Conservation (phyloP, 2,888 invertebrate species). For the Drosophila emarginata region DNA sequence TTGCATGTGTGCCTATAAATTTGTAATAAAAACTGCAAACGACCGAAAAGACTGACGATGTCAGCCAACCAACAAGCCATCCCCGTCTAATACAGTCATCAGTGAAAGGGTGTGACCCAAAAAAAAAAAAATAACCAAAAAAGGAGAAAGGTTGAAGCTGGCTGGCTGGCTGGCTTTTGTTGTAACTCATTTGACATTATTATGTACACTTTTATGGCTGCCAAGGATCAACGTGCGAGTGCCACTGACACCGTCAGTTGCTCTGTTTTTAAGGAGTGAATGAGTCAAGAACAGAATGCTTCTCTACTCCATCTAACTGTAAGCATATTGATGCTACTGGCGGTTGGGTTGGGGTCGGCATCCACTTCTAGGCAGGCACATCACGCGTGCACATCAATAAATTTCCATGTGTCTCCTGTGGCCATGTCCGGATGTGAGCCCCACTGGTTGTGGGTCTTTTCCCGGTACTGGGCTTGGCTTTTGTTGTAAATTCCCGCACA, state of each 20-base stretch:
- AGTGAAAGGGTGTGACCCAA: slow-evolving; percentile 56
- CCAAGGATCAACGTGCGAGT: slow-evolving; percentile 63
- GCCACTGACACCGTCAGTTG: slow-evolving; percentile 17
- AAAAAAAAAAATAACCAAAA: not conserved
- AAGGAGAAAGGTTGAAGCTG: not conserved
- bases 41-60: slow-evolving; percentile 59
- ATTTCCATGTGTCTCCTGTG: slow-evolving; percentile 60
- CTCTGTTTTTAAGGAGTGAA: not conserved
- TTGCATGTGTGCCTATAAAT: slow-evolving; percentile 78
- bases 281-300: slow-evolving; percentile 20
- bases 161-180: slow-evolving; percentile 59
- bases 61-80: slow-evolving; percentile 29
- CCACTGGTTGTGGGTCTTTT: slow-evolving; percentile 3
- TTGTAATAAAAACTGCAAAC: slow-evolving; percentile 79
- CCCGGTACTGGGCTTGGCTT: slow-evolving; percentile 37
- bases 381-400: slow-evolving; percentile 69
- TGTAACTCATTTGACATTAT: slow-evolving; percentile 78
- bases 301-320: slow-evolving; percentile 36
- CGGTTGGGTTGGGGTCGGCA: not conserved
- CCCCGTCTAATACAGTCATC: slow-evolving; percentile 73
- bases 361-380: slow-evolving; percentile 55
- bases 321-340: slow-evolving; percentile 16
- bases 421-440: slow-evolving; percentile 16
- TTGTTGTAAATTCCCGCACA: slow-evolving; percentile 60
- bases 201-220: slow-evolving; percentile 77